Conservation (phyloP, 2,113 vertebrate genomes). For the Helogale parvula region DNA sequence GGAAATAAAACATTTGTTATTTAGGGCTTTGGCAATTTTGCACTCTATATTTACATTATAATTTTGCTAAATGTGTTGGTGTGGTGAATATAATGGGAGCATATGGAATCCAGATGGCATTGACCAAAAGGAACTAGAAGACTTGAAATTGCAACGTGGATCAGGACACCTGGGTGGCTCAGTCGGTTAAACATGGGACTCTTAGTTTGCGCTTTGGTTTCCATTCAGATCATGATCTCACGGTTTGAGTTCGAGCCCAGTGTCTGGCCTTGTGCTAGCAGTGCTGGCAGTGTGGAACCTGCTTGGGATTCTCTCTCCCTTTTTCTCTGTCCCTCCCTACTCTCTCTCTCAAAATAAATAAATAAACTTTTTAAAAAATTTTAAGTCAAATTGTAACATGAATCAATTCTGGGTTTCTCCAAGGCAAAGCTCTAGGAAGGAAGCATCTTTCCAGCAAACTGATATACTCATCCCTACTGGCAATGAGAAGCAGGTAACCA, state of each 20-base stretch:
- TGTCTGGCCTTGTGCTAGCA: too few relatives aligned
- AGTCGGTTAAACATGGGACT: too few relatives aligned
- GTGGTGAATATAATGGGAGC: constrained; percentile 91
- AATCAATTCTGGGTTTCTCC: constrained; percentile 93
- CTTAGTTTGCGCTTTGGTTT: too few relatives aligned
- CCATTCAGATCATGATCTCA: too few relatives aligned
- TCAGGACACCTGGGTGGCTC: too few relatives aligned
- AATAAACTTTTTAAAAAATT: too few relatives aligned
- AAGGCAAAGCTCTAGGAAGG: constrained; percentile 91
- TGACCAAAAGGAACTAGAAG: constrained; percentile 95
- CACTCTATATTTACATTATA: constrained; percentile 94
- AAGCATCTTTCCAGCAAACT: constrained; percentile 91
- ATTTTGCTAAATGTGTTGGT: constrained; percentile 93
- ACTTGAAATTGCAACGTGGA: constrained; percentile 91
- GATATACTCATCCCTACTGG: constrained; percentile 94
- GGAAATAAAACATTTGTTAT: constrained; percentile 93
- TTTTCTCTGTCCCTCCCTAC: too few relatives aligned
- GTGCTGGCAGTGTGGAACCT: too few relatives aligned
- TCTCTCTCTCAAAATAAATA: too few relatives aligned
- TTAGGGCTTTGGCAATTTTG: constrained; percentile 94
- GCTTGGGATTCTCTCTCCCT: too few relatives aligned
- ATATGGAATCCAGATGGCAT: constrained; percentile 94
- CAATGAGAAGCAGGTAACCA: constrained; percentile 93
- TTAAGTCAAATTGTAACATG: constrained; percentile 89
- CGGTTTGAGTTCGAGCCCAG: too few relatives aligned